These are phyloP conservation scores for Megalops cyprinoides DNA, from an alignment of 2,797 vertebrate genomes.

Conservation along the genomic window DNA sequence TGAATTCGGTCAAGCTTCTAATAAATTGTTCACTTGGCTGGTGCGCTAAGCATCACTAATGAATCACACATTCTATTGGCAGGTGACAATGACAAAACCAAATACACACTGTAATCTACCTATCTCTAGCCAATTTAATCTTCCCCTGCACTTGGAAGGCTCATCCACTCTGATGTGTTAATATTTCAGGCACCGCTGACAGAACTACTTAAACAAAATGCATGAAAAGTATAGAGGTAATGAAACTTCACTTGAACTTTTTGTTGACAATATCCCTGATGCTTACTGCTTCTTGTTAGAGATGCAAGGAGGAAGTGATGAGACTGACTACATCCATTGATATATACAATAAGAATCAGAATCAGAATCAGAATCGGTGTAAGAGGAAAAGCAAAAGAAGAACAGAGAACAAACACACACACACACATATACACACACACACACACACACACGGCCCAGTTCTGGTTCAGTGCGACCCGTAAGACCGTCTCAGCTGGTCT, in stretches of 20 bases:
- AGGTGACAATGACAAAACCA: background rate
- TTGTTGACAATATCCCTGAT: background rate
- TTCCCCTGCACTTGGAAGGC: constrained; percentile 30
- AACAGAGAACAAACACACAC: background rate
- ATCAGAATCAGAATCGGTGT: background rate
- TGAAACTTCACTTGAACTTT: no score
- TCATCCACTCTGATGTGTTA: background rate
- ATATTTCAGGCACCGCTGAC: background rate
- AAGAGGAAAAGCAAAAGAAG: background rate
- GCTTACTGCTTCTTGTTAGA: constrained; percentile 31
- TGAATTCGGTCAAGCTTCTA: constrained; percentile 37
- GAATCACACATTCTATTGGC: constrained; percentile 4
- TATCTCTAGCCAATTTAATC: constrained; percentile 56
- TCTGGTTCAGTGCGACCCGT: background rate
- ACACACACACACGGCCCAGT: background rate
- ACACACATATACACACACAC: background rate
- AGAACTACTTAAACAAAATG: no score
- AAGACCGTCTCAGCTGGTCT: background rate
- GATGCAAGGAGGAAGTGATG: constrained; percentile 43
- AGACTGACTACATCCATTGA: constrained; percentile 58
- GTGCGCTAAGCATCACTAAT: constrained; percentile 37
- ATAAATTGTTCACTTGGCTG: constrained; percentile 34
- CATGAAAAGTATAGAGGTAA: no score
- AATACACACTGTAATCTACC: constrained; percentile 27
- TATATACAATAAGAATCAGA: constrained; percentile 32